phyloP scores from a whole-genome alignment of 1,140 invertebrate genomes.

The Aleiodes sp. region DNA sequence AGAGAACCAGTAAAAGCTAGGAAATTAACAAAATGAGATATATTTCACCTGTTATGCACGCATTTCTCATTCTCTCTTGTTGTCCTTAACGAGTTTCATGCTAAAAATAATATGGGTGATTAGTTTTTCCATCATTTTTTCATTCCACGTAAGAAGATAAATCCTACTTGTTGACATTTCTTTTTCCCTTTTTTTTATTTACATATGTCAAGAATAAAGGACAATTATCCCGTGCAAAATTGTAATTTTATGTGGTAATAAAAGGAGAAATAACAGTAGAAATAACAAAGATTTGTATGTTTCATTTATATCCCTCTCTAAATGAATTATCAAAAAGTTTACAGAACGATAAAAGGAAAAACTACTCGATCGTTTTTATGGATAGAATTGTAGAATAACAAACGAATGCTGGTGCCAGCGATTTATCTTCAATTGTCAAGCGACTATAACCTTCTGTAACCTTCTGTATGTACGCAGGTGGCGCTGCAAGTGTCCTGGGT shows the following conservation, averaged over 20 bases:
- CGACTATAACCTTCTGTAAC: constrained; percentile 3
- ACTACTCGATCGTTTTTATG: too few species aligned
- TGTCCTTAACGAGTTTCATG: constrained; percentile 11
- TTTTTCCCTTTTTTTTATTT: too few species aligned
- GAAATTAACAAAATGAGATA: constrained; percentile 12
- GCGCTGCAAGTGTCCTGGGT: constrained; percentile 90
- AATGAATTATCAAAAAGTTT: too few species aligned
- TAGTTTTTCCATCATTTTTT: background rate
- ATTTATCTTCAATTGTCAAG: constrained; percentile 23
- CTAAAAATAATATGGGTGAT: background rate
- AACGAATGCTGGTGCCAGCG: background rate
- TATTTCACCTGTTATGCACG: constrained; percentile 1
- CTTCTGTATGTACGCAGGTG: constrained; percentile 66
- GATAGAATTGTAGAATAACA: too few species aligned
- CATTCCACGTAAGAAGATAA: background rate
- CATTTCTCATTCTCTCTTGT: constrained; percentile 9
- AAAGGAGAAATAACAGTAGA: too few species aligned
- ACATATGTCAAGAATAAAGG: too few species aligned
- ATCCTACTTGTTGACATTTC: too few species aligned
- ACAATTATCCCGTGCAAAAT: too few species aligned
- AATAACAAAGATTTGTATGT: too few species aligned
- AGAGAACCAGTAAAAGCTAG: background rate
- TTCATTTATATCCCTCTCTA: too few species aligned
- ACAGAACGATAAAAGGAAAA: too few species aligned
- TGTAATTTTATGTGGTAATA: too few species aligned